Conservation (phyloP, 1,140 invertebrate species). For the Drepana arcuata region DNA sequence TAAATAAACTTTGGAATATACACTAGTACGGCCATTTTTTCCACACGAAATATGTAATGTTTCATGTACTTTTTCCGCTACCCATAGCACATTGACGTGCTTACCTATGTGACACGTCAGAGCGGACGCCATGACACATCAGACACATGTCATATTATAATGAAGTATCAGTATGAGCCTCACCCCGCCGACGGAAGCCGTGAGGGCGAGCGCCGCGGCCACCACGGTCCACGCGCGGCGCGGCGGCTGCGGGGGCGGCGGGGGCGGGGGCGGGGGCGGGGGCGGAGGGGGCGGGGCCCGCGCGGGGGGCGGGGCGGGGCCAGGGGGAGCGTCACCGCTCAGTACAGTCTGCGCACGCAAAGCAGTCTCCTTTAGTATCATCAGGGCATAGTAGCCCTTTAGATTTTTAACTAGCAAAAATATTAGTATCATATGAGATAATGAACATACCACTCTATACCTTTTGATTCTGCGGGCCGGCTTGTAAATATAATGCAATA, state of each 20-base stretch:
- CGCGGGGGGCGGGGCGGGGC: neutral
- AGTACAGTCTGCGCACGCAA: constrained; percentile 63
- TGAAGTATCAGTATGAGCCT: constrained; percentile 27
- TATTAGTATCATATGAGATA: too few relatives aligned
- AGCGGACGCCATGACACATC: too few relatives aligned
- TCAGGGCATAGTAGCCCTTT: too few relatives aligned
- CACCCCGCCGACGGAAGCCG: constrained; percentile 19
- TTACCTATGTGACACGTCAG: too few relatives aligned
- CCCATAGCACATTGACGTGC: constrained; percentile 91
- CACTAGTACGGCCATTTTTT: neutral
- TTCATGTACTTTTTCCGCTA: constrained; percentile 55
- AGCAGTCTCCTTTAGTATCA: constrained; percentile 46
- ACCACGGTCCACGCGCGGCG: constrained; percentile 16
- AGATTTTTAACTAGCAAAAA: too few relatives aligned
- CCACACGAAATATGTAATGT: neutral
- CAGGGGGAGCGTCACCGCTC: neutral
- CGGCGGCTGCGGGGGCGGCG: constrained; percentile 13
- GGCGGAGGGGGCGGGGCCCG: neutral
- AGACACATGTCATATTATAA: constrained; percentile 26
- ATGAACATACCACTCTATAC: too few relatives aligned
- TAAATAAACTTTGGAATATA: too few relatives aligned
- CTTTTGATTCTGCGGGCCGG: neutral
- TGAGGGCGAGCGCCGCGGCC: constrained; percentile 56
- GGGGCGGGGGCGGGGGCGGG: constrained; percentile 3
- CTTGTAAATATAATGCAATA: neutral